phyloP scores from a whole-genome alignment of 2,888 invertebrate species.

The Phania funesta region DNA sequence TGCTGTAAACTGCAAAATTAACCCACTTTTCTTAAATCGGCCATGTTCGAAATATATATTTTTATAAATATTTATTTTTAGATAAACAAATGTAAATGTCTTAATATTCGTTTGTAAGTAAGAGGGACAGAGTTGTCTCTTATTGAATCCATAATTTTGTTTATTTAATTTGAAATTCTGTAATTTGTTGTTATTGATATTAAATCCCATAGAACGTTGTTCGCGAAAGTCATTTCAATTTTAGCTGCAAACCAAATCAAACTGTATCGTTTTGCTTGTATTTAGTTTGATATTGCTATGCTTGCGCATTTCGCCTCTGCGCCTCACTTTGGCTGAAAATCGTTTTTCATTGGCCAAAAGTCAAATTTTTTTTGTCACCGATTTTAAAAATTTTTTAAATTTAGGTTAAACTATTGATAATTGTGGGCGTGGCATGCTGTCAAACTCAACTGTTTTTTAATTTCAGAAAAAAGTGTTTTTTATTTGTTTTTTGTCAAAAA shows the following conservation, averaged over 20 bases:
- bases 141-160: constrained; percentile 42
- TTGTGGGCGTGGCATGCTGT: too few relatives aligned
- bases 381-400: too few relatives aligned
- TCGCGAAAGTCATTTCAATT: constrained; percentile 32
- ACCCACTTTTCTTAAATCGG: constrained; percentile 37
- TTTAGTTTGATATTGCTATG: neutral
- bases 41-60: constrained; percentile 1
- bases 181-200: constrained; percentile 34
- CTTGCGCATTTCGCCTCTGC: too few relatives aligned
- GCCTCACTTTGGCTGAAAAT: too few relatives aligned
- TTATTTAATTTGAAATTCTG: constrained; percentile 38
- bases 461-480: too few relatives aligned
- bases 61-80: neutral
- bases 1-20: constrained; percentile 31
- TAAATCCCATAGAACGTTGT: constrained; percentile 39
- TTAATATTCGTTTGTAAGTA: too few relatives aligned
- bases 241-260: constrained; percentile 16
- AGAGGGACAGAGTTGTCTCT: too few relatives aligned
- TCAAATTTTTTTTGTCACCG: too few relatives aligned
- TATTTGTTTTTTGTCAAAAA: too few relatives aligned
- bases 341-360: too few relatives aligned
- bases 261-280: constrained; percentile 31
- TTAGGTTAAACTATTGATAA: too few relatives aligned
- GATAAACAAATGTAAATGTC: neutral
- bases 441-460: too few relatives aligned